Conservation (phyloP, 2,888 invertebrate species). For the Periphyllus acericola region DNA sequence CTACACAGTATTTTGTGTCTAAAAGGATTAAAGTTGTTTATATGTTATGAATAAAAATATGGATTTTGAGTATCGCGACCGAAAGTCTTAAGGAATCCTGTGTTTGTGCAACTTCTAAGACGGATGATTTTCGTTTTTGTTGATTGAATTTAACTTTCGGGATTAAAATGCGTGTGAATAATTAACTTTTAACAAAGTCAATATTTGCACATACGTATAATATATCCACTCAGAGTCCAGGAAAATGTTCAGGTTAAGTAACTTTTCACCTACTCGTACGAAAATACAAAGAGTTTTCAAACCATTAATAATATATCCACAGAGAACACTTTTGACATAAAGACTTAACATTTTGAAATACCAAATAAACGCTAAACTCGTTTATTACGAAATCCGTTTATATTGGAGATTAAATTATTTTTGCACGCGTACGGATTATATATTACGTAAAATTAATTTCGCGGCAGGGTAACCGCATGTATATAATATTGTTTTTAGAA, state of each 20-base stretch:
- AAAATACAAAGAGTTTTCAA: constrained; percentile 28
- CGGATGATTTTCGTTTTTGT: not conserved
- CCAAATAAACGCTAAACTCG: not conserved
- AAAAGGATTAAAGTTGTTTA: no score
- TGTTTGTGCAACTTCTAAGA: not conserved
- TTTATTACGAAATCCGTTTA: constrained; percentile 2
- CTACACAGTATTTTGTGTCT: no score
- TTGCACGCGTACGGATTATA: constrained; percentile 11
- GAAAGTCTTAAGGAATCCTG: not conserved
- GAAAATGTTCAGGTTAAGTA: constrained; percentile 23
- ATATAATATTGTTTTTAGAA: no score
- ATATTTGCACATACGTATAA: constrained; percentile 21
- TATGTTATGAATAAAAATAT: not conserved
- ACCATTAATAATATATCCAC: constrained; percentile 28
- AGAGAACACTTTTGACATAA: constrained; percentile 17
- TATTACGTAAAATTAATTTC: no score
- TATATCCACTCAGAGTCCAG: not conserved
- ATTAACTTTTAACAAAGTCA: constrained; percentile 41
- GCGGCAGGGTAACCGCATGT: no score
- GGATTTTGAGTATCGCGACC: not conserved
- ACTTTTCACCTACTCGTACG: constrained; percentile 29
- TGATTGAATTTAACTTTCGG: constrained; percentile 18
- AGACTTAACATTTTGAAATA: constrained; percentile 17
- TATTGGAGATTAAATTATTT: constrained; percentile 21
- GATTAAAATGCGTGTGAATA: constrained; percentile 29